phyloP scores from a whole-genome alignment of 2,797 vertebrate genomes.

The Thripadectes ignobilis region DNA sequence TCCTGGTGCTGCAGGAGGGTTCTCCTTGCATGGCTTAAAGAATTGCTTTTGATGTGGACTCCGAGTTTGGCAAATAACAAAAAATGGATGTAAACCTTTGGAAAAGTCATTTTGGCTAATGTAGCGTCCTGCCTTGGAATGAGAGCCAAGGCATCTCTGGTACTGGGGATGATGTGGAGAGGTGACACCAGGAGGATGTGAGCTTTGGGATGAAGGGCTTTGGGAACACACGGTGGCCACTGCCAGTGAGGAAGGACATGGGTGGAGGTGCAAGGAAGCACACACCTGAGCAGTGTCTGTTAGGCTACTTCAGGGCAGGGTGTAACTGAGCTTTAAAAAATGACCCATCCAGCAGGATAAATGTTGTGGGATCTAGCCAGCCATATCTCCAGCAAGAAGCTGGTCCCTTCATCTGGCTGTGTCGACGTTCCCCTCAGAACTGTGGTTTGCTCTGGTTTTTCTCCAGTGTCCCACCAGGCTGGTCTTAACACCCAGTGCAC shows the following conservation, averaged over 20 bases:
- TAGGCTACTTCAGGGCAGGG: not conserved
- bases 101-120: not conserved
- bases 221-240: not conserved
- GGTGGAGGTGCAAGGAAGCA: rapidly evolving
- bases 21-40: not conserved
- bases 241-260: rapidly evolving
- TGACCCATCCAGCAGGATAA: not conserved
- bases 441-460: not conserved
- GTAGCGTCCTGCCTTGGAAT: not conserved
- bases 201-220: not conserved
- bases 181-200: not conserved
- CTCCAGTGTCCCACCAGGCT: rapidly evolving
- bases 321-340: not conserved
- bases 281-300: not conserved
- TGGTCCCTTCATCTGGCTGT: not conserved
- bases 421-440: not conserved
- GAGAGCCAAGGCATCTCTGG: rapidly evolving
- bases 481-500: not conserved
- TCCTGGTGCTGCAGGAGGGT: not conserved
- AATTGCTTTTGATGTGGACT: not conserved
- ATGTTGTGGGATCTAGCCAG: not conserved
- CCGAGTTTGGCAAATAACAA: not conserved
- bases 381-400: not conserved
- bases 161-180: not conserved
- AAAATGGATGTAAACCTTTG: not conserved